These are phyloP conservation scores for Gadopsis bispinosus DNA, from an alignment of 2,797 vertebrate species.

Conservation along the genomic window DNA sequence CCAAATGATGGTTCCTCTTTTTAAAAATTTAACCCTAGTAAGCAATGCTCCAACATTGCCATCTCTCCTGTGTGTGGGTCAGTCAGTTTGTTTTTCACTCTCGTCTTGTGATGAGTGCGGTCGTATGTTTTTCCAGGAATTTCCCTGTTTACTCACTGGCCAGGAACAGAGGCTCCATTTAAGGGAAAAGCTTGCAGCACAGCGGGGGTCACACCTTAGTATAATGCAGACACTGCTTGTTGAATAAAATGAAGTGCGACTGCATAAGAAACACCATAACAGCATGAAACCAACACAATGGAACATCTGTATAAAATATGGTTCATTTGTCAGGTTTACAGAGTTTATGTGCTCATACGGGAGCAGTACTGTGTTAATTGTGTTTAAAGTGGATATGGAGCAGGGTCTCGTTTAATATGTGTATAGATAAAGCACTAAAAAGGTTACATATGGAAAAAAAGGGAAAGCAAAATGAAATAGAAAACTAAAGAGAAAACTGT, in stretches of 20 bases:
- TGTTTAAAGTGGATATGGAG: neutral
- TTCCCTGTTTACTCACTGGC: neutral
- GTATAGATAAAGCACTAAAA: neutral
- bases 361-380: neutral
- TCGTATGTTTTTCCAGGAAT: neutral
- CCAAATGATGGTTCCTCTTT: neutral
- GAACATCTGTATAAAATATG: neutral
- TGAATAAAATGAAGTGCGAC: neutral
- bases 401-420: conserved; percentile 9
- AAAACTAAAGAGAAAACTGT: neutral
- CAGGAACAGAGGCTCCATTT: neutral
- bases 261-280: neutral
- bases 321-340: neutral
- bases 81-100: neutral
- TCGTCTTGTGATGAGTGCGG: conserved; percentile 5
- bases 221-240: neutral
- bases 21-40: neutral
- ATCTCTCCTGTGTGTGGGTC: neutral
- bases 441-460: neutral
- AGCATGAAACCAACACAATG: conserved; percentile 9
- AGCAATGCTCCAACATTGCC: neutral
- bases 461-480: neutral
- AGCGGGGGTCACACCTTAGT: neutral
- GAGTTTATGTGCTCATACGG: neutral
- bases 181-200: neutral